phyloP scores from a whole-genome alignment of 2,888 invertebrate genomes.

The Diaperis boleti region DNA sequence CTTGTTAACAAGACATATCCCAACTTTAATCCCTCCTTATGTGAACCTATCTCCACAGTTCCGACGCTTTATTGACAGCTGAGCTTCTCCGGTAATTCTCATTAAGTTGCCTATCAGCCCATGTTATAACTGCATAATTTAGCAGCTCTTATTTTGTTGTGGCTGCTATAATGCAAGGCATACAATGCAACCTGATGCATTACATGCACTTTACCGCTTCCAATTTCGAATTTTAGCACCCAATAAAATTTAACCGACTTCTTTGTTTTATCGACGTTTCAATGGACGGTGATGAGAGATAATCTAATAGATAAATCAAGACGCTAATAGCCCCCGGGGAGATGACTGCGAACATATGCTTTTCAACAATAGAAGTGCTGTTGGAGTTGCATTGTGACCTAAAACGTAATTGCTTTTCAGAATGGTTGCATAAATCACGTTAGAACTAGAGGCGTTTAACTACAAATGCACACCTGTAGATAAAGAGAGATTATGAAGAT shows the following conservation, averaged over 20 bases:
- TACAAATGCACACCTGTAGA: slow-evolving; percentile 24
- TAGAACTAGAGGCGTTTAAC: slow-evolving; percentile 22
- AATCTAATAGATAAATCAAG: not conserved
- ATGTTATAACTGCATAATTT: not conserved
- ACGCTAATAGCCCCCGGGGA: not conserved
- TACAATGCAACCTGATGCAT: not conserved
- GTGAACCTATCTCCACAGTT: too few species aligned
- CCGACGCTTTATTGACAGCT: not conserved
- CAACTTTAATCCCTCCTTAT: too few species aligned
- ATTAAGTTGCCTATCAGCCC: not conserved
- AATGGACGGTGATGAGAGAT: too few species aligned
- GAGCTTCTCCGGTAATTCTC: not conserved
- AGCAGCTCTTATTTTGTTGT: not conserved
- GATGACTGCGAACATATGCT: slow-evolving; percentile 12
- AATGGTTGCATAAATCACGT: slow-evolving; percentile 20
- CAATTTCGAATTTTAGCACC: too few species aligned
- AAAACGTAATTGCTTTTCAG: slow-evolving; percentile 24
- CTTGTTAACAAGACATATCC: too few species aligned
- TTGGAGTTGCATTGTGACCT: slow-evolving; percentile 15
- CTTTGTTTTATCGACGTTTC: too few species aligned
- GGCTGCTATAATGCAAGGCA: not conserved
- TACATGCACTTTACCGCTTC: not conserved
- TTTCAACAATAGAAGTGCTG: slow-evolving; percentile 24
- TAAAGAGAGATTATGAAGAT: slow-evolving; percentile 10
- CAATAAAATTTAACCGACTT: too few species aligned